A percentile compares a stretch with the other conserved stretches of the same genome.
These are phyloP conservation scores for Bombus fervidus DNA, from an alignment of 1,140 invertebrate genomes.

Conservation along the genomic window DNA sequence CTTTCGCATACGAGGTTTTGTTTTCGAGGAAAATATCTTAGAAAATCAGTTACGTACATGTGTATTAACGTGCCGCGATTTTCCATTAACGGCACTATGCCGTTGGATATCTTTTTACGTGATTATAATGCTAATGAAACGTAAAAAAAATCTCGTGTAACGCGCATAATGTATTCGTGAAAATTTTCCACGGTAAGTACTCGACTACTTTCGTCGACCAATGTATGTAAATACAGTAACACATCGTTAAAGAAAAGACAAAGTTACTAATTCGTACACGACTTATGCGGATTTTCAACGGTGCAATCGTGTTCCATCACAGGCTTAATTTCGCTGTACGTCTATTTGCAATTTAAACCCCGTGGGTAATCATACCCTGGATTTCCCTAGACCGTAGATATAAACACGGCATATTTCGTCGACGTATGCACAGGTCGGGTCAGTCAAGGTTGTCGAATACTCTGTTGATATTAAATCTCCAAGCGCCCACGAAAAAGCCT, in stretches of 20 bases:
- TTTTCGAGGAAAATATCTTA: no score
- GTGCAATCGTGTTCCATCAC: background rate
- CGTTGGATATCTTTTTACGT: no score
- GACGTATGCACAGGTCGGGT: background rate
- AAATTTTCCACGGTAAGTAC: no score
- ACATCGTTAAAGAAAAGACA: background rate
- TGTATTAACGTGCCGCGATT: no score
- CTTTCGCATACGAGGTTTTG: no score
- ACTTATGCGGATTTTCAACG: background rate
- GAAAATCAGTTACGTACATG: no score
- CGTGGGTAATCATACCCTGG: conserved; percentile 37
- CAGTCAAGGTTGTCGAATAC: conserved; percentile 37
- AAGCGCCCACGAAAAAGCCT: conserved; percentile 10
- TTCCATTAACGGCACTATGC: no score
- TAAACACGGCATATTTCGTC: conserved; percentile 33
- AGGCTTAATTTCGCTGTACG: background rate
- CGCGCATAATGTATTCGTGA: no score
- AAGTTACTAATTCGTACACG: background rate
- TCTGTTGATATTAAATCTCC: conserved; percentile 50
- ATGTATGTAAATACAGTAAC: no score
- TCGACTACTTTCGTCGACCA: no score
- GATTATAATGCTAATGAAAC: no score
- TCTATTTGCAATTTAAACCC: conserved; percentile 60
- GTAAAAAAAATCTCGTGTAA: no score
- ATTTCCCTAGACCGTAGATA: conserved; percentile 28